Percentiles rank a stretch among this genome's conserved stretches.
These are phyloP conservation scores for Physocephala rufipes DNA, from an alignment of 2,888 invertebrate species.

Conservation along the genomic window DNA sequence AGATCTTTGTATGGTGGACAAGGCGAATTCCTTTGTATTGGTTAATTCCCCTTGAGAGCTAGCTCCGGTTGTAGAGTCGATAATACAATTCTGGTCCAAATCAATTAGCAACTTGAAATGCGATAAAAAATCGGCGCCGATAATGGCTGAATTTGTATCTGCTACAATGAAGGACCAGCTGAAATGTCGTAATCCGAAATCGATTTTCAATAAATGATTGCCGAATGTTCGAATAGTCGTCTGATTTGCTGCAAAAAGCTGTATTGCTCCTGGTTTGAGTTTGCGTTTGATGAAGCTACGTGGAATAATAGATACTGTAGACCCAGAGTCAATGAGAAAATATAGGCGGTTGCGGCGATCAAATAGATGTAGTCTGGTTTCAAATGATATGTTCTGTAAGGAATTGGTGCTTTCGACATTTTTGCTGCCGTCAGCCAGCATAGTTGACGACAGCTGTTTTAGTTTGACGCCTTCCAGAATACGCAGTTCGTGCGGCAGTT, in stretches of 20 bases:
- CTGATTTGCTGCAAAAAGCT: slow-evolving; percentile 44
- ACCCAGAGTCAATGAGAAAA: slow-evolving; percentile 46
- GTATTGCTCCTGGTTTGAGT: slow-evolving; percentile 26
- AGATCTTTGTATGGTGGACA: slow-evolving; percentile 29
- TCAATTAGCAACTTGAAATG: slow-evolving; percentile 37
- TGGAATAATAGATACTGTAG: slow-evolving; percentile 42
- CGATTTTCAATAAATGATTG: slow-evolving; percentile 34
- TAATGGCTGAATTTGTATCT: slow-evolving; percentile 41
- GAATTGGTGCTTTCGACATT: slow-evolving; percentile 22
- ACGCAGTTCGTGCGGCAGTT: slow-evolving; percentile 31
- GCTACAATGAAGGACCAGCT: slow-evolving; percentile 46
- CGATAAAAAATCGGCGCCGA: slow-evolving; percentile 43
- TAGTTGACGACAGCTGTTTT: slow-evolving; percentile 26
- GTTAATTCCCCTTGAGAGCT: slow-evolving; percentile 19
- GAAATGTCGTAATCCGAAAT: slow-evolving; percentile 43
- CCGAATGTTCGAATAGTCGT: slow-evolving; percentile 42
- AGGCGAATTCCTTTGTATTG: slow-evolving; percentile 25
- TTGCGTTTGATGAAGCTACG: slow-evolving; percentile 1
- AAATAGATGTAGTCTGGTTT: slow-evolving; percentile 23
- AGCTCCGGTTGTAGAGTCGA: slow-evolving; percentile 33
- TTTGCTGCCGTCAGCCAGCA: slow-evolving; percentile 35
- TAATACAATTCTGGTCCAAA: slow-evolving; percentile 33
- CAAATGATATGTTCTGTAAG: background rate
- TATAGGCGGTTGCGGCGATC: slow-evolving; percentile 20
- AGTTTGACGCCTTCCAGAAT: background rate